Percentiles rank a stretch among this genome's conserved stretches.
Evolutionary conservation across 2,888 invertebrate genomes (phyloP).

Genomic region (Phaedon cochleariae): DNA sequence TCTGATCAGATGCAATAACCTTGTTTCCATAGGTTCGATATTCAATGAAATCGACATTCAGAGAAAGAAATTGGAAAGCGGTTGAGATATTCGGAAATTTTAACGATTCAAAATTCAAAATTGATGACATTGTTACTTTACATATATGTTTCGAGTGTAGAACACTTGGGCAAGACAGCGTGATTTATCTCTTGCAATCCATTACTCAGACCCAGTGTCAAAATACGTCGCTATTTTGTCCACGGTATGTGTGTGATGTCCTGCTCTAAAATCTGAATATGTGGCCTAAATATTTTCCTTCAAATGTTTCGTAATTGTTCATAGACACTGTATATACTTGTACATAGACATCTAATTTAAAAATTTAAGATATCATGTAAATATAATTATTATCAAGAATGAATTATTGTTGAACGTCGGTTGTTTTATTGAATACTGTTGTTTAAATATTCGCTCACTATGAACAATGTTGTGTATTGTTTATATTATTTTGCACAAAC

Average conservation of each 20-base stretch:
- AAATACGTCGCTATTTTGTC: background rate
- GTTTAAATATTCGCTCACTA: slow-evolving; percentile 39
- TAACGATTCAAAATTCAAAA: too few relatives aligned
- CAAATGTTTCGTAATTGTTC: slow-evolving; percentile 39
- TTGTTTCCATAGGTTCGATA: too few relatives aligned
- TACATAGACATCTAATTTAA: slow-evolving; percentile 45
- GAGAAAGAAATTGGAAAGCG: too few relatives aligned
- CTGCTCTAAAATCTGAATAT: slow-evolving; percentile 59
- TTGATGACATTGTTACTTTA: too few relatives aligned
- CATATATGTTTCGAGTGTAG: too few relatives aligned
- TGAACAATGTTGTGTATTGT: slow-evolving; percentile 24
- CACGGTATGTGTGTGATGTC: slow-evolving; percentile 51
- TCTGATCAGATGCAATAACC: too few relatives aligned
- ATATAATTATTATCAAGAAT: slow-evolving; percentile 43
- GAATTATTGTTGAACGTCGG: slow-evolving; percentile 58
- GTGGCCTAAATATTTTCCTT: slow-evolving; percentile 52
- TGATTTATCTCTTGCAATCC: too few relatives aligned
- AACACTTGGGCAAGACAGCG: too few relatives aligned
- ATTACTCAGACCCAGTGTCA: too few relatives aligned
- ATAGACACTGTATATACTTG: slow-evolving; percentile 43
- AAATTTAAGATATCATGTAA: slow-evolving; percentile 50
- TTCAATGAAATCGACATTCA: too few relatives aligned
- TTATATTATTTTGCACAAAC: slow-evolving; percentile 40
- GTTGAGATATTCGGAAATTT: too few relatives aligned
- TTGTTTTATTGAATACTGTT: slow-evolving; percentile 52